A percentile compares a stretch with the other conserved stretches of the same genome.
Evolutionary conservation across 2,888 invertebrate genomes (phyloP).

Genomic region (Calliphora vomitoria): DNA sequence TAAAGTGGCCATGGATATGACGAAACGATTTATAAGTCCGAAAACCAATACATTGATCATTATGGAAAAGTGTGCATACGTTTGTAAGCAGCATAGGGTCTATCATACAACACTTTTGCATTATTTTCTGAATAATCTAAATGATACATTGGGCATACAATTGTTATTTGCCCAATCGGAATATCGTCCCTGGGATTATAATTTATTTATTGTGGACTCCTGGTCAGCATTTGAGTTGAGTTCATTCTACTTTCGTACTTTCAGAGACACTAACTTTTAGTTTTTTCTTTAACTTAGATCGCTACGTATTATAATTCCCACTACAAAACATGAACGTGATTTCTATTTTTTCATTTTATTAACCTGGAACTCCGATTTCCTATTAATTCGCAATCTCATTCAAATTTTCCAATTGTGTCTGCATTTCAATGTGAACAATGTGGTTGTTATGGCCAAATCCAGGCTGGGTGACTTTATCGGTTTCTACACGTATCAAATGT

Average conservation of each 20-base stretch:
- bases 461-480: slow-evolving; percentile 21
- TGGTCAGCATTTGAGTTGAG: slow-evolving; percentile 77
- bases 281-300: slow-evolving; percentile 64
- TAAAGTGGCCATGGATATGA: slow-evolving; percentile 71
- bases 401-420: slow-evolving; percentile 76
- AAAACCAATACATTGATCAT: slow-evolving; percentile 76
- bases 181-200: slow-evolving; percentile 74
- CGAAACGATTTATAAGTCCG: slow-evolving; percentile 75
- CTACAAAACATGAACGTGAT: slow-evolving; percentile 75
- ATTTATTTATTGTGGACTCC: slow-evolving; percentile 79
- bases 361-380: slow-evolving; percentile 48
- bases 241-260: background rate
- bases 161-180: slow-evolving; percentile 73
- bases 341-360: slow-evolving; percentile 79
- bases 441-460: slow-evolving; percentile 76
- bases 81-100: background rate
- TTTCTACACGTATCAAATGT: slow-evolving; percentile 74
- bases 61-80: slow-evolving; percentile 72
- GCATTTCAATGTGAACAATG: slow-evolving; percentile 77
- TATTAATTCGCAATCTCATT: background rate
- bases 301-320: slow-evolving; percentile 74
- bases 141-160: slow-evolving; percentile 75
- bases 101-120: slow-evolving; percentile 75
- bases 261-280: background rate
- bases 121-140: slow-evolving; percentile 75